Evolutionary conservation across 2,113 vertebrate genomes (phyloP).

Genomic region (Apeltes quadracus): DNA sequence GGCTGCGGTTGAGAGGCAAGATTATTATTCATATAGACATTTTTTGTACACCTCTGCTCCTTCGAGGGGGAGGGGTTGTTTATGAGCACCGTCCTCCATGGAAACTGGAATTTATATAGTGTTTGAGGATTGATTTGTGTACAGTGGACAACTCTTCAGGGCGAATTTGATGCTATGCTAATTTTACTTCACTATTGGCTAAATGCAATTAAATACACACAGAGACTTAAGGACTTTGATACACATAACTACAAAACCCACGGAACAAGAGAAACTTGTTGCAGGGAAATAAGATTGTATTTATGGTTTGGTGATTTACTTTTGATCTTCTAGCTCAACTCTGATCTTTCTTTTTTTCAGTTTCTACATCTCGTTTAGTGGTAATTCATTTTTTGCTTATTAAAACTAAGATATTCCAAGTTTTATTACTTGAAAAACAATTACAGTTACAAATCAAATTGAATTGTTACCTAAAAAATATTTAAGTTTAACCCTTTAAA

Average conservation of each 20-base stretch:
- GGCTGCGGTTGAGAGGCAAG: conserved; percentile 17
- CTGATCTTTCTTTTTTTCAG: too few relatives aligned
- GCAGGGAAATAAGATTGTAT: background rate
- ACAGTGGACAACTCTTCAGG: background rate
- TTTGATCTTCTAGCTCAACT: background rate
- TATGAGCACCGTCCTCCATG: background rate
- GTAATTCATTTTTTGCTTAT: background rate
- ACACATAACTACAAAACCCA: background rate
- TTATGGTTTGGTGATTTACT: background rate
- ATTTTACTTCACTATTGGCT: background rate
- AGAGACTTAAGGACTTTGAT: too few relatives aligned
- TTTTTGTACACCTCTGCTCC: conserved; percentile 9
- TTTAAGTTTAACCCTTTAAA: background rate
- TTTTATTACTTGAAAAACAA: background rate
- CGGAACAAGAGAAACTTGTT: background rate
- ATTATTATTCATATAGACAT: conserved; percentile 10
- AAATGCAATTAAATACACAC: background rate
- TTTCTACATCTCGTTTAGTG: background rate
- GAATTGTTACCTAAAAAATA: background rate
- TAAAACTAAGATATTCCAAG: background rate
- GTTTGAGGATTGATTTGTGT: background rate
- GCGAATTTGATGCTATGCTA: background rate
- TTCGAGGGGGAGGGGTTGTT: conserved; percentile 10
- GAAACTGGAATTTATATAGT: background rate
- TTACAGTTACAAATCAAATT: background rate